Percentiles rank a stretch among this genome's conserved stretches.
Evolutionary conservation across 2,888 invertebrate species (phyloP).

Genomic region (Protonemura montana): DNA sequence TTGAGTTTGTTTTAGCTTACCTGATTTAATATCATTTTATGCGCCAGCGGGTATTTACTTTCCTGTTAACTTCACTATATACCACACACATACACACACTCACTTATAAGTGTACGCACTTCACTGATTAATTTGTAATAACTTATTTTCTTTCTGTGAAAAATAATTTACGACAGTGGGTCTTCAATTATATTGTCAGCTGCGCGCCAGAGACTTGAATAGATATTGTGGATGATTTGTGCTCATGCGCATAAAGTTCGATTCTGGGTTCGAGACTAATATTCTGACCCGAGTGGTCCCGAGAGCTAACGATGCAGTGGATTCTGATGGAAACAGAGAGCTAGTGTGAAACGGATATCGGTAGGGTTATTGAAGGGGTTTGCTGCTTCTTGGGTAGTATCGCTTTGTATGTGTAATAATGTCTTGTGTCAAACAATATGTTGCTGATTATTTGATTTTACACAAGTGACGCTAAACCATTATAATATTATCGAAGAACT

Average conservation of each 20-base stretch:
- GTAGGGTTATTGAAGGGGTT: not conserved
- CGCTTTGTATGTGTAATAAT: not conserved
- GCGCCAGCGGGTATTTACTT: too few relatives aligned
- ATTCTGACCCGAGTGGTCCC: not conserved
- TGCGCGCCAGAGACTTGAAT: not conserved
- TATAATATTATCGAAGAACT: not conserved
- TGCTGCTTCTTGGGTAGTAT: not conserved
- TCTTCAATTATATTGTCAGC: not conserved
- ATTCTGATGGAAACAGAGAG: not conserved
- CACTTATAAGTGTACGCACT: too few relatives aligned
- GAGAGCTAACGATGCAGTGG: conserved; percentile 7
- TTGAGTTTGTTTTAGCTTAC: too few relatives aligned
- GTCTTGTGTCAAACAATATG: not conserved
- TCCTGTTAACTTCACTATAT: too few relatives aligned
- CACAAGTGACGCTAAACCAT: not conserved
- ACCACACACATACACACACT: too few relatives aligned
- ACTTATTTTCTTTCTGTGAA: too few relatives aligned
- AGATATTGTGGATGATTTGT: not conserved
- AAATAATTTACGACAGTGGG: too few relatives aligned
- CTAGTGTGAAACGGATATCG: not conserved
- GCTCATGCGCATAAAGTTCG: not conserved
- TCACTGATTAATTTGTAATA: too few relatives aligned
- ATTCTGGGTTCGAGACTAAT: not conserved
- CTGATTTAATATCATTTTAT: too few relatives aligned
- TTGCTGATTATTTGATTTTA: not conserved